phyloP scores from a whole-genome alignment of 1,140 invertebrate species.

The Heliconius hermathena region DNA sequence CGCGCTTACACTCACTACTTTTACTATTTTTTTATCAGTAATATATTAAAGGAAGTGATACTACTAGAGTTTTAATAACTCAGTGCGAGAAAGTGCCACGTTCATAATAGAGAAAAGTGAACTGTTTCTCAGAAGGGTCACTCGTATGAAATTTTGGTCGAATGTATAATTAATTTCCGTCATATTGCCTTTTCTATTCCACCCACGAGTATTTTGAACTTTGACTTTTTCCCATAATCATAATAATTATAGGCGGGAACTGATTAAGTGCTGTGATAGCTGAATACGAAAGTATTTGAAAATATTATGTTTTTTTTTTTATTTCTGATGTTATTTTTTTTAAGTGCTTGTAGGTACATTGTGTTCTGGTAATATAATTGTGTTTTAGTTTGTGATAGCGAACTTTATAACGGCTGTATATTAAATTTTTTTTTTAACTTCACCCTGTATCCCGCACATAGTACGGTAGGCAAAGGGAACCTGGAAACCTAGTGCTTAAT shows the following conservation, averaged over 20 bases:
- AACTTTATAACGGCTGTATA: not conserved
- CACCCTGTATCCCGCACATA: too few species aligned
- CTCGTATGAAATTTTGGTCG: constrained; percentile 1
- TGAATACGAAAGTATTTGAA: not conserved
- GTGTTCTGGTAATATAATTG: not conserved
- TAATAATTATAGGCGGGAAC: constrained; percentile 38
- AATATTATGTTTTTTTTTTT: not conserved
- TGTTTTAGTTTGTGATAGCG: not conserved
- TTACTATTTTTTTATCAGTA: not conserved
- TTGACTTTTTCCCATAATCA: constrained; percentile 24
- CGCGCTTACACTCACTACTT: too few species aligned
- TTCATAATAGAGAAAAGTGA: not conserved
- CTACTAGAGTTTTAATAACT: not conserved
- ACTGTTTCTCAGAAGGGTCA: constrained; percentile 3
- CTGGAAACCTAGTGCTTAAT: too few species aligned
- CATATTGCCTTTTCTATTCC: constrained; percentile 24
- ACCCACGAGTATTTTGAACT: constrained; percentile 29
- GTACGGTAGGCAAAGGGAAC: too few species aligned
- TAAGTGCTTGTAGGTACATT: not conserved
- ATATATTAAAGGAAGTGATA: not conserved
- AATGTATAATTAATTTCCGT: constrained; percentile 35
- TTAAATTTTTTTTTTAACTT: not conserved
- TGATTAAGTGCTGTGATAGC: constrained; percentile 45
- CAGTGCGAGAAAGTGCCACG: not conserved
- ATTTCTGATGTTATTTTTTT: not conserved